Evolutionary conservation across 2,888 invertebrate species (phyloP).

Genomic region (Pristionchus maxplancki): DNA sequence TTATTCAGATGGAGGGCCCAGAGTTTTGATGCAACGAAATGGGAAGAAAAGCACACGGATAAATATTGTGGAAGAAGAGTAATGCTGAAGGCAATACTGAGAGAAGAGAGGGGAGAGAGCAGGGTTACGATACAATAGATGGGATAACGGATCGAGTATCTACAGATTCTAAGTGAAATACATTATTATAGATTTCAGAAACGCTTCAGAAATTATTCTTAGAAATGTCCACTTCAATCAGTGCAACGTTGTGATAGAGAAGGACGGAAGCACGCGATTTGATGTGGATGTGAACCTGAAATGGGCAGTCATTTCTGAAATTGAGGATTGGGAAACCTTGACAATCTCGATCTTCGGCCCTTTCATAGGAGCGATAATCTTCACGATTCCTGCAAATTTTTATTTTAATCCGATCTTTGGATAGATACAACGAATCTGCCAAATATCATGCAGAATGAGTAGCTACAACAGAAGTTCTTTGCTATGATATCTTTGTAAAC

Average conservation of each 20-base stretch:
- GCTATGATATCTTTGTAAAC: too few relatives aligned
- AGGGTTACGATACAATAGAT: background rate
- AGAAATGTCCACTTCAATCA: constrained; percentile 78
- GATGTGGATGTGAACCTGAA: constrained; percentile 78
- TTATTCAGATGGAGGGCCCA: constrained; percentile 20
- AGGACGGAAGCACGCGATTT: constrained; percentile 77
- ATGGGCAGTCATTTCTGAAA: background rate
- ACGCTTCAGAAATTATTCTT: constrained; percentile 67
- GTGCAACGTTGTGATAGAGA: constrained; percentile 78
- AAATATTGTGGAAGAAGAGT: constrained; percentile 20
- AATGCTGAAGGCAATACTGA: background rate
- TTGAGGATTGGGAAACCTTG: constrained; percentile 15
- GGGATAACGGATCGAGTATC: background rate
- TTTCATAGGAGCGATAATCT: constrained; percentile 65
- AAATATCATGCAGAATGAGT: background rate
- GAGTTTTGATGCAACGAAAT: constrained; percentile 42
- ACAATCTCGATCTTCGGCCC: constrained; percentile 63
- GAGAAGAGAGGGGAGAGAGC: background rate
- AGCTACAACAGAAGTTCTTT: background rate
- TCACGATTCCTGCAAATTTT: constrained; percentile 67
- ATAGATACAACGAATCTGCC: background rate
- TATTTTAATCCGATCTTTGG: background rate
- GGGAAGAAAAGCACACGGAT: constrained; percentile 8
- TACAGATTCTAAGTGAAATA: background rate
- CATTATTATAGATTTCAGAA: background rate